Percentiles rank a stretch among this genome's conserved stretches.
These are phyloP conservation scores for Agriopis aurantiaria DNA, from an alignment of 2,888 invertebrate genomes.

Conservation along the genomic window DNA sequence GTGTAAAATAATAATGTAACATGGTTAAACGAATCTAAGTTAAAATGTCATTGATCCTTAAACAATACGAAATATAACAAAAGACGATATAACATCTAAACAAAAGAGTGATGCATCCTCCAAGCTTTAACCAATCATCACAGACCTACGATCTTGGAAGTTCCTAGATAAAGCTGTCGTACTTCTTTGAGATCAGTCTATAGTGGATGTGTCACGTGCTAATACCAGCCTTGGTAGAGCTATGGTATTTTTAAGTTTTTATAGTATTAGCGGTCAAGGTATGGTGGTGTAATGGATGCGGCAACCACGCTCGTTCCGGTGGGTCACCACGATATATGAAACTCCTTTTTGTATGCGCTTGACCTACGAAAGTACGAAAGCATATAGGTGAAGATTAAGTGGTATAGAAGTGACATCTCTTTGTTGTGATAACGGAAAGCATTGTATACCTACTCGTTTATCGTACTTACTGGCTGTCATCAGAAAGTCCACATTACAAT, in stretches of 20 bases:
- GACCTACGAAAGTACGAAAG: conserved; percentile 69
- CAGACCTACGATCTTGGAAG: conserved; percentile 21
- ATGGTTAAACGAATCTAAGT: conserved; percentile 11
- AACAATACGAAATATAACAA: conserved; percentile 45
- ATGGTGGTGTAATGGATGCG: conserved; percentile 68
- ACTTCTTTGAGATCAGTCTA: conserved; percentile 10
- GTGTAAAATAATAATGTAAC: no score
- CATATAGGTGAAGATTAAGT: conserved; percentile 44
- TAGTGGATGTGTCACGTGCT: conserved; percentile 48
- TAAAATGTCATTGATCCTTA: conserved; percentile 28
- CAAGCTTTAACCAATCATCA: conserved; percentile 26
- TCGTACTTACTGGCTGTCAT: no score
- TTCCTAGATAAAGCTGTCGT: not conserved
- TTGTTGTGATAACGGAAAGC: not conserved
- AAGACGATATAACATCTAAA: conserved; percentile 47
- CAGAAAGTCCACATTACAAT: no score
- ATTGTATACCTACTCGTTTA: no score
- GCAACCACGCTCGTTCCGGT: conserved; percentile 78
- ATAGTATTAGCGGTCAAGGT: conserved; percentile 45
- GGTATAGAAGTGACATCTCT: conserved; percentile 22
- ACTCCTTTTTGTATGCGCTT: conserved; percentile 66
- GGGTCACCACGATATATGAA: conserved; percentile 73
- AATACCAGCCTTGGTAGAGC: conserved; percentile 38
- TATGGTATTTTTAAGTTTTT: conserved; percentile 9
- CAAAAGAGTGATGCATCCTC: conserved; percentile 54